Evolutionary conservation across 2,797 vertebrate species (phyloP), one percentile per base, ranked within the genome.

Genomic region (Sternarchorhynchus goeldii): DNA sequence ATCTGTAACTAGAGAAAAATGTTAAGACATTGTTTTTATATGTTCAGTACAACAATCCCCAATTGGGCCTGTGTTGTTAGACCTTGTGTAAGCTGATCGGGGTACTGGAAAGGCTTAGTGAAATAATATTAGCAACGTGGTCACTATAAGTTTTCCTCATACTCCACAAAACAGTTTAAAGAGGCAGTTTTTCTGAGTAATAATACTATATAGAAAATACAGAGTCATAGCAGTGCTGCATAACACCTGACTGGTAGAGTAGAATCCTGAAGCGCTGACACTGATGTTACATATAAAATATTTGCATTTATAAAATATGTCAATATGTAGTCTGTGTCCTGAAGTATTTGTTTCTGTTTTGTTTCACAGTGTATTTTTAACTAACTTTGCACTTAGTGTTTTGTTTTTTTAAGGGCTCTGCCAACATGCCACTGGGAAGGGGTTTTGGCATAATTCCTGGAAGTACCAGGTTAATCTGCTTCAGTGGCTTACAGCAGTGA

Each of bases 121-220:
- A 86, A 88, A 85, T 77, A 77, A 84, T 87, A 86, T 83, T 67
- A 86, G 86, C 81, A 87, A 86, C 84, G 87, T 82, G 81, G 63
- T 83, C 14, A 60, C 80, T 76, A 50, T 78, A 81, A 72, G 32
- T 25, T 25, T 25, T 0, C 25, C 25, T 25, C 25, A 36, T n/a
- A 53, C 20, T 10, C 12, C 32, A 56, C 31, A 63, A 72, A 69
- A 39, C 20, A 77, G 66, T 60, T 77, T 32, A 60, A 59, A 36
- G 55, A 4, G 34, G 25, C 25, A 50, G 45, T 50, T 50, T 50
- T 2, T 12, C 12, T 50, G 45, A 50, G 57, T 29, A 60, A 4
- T 73, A 45, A 73, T 20, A 73, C 71, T 25, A 18, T 4, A 73
- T 60, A 73, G 70, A 73, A 73, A 73, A 59, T 71, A 71, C 41